Percentiles rank a stretch among this genome's conserved stretches.
phyloP scores from a whole-genome alignment of 2,888 invertebrate genomes.

The Dysmachus trigonus region DNA sequence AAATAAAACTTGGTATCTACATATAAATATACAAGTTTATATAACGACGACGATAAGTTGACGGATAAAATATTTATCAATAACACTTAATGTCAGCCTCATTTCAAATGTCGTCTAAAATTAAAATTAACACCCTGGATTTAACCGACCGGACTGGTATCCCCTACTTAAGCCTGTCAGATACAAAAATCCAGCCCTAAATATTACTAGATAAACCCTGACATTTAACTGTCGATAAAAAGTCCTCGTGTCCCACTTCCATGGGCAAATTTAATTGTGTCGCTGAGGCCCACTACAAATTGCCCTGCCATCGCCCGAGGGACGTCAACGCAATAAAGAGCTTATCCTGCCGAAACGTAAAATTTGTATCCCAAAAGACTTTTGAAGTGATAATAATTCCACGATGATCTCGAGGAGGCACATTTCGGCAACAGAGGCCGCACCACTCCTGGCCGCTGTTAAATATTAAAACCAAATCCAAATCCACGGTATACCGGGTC shows the following conservation, averaged over 20 bases:
- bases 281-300: not conserved
- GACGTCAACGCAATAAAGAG: slow-evolving; percentile 4
- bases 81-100: not conserved
- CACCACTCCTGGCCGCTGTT: not conserved
- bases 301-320: not conserved
- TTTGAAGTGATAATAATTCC: slow-evolving; percentile 6
- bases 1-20: too few relatives aligned
- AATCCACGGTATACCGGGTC: not conserved
- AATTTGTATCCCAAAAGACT: not conserved
- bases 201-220: not conserved
- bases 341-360: not conserved
- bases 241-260: not conserved
- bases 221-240: not conserved
- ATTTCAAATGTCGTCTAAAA: not conserved
- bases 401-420: not conserved
- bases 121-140: not conserved
- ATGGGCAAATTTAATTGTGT: not conserved
- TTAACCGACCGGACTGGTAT: not conserved
- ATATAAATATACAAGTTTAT: not conserved
- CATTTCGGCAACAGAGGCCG: not conserved
- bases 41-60: not conserved
- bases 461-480: slow-evolving; percentile 14
- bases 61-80: not conserved
- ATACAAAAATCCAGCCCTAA: not conserved
- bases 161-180: not conserved